These are phyloP conservation scores for Phyllopteryx taeniolatus DNA, from an alignment of 2,113 vertebrate genomes.

Conservation along the genomic window DNA sequence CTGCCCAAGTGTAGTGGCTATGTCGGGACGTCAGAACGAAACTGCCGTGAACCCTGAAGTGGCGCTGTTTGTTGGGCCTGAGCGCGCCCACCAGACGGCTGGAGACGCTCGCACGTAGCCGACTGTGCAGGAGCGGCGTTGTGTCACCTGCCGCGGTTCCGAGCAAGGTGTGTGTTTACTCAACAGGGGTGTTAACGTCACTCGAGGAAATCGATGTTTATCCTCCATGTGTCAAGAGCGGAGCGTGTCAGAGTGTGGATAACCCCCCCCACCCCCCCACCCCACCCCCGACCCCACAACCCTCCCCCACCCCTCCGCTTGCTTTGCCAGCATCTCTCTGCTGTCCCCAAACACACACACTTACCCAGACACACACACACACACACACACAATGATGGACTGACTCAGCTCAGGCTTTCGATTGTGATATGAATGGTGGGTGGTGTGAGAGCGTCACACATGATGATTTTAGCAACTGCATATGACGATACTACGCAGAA, in stretches of 20 bases:
- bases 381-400: constrained; percentile 25
- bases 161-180: constrained; percentile 60
- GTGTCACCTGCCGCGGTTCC: constrained; percentile 11
- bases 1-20: constrained; percentile 13
- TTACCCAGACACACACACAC: constrained; percentile 26
- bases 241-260: constrained; percentile 42
- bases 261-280: constrained; percentile 4
- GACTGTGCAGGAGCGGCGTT: constrained; percentile 26
- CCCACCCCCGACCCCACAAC: no score
- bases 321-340: constrained; percentile 65
- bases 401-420: constrained; percentile 56
- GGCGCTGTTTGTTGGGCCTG: constrained; percentile 46
- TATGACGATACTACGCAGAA: constrained; percentile 30
- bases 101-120: constrained; percentile 14
- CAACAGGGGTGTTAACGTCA: constrained; percentile 67
- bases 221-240: constrained; percentile 57
- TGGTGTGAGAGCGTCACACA: constrained; percentile 50
- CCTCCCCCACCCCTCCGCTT: constrained; percentile 12
- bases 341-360: constrained; percentile 64
- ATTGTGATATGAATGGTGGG: constrained; percentile 48
- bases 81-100: not conserved
- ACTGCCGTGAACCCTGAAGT: constrained; percentile 47
- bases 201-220: constrained; percentile 60
- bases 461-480: constrained; percentile 39
- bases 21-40: constrained; percentile 11